Evolutionary conservation across 1,140 invertebrate genomes (phyloP).

Genomic region (Lamellibrachia luymesi): DNA sequence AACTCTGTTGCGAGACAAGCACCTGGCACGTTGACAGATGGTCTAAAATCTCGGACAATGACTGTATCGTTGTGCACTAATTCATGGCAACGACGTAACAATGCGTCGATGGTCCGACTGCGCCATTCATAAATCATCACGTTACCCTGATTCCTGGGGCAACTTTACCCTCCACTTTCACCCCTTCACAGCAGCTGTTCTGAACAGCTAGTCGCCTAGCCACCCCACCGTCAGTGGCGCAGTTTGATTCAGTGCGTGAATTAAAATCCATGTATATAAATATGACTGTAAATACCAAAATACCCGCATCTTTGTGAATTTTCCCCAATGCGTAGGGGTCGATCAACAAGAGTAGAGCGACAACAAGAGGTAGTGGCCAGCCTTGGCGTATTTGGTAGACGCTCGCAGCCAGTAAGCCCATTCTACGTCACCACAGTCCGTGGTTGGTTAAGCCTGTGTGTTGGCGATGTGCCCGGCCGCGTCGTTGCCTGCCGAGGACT

Average conservation of each 20-base stretch:
- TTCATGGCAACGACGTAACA: neutral
- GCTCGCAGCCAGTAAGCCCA: neutral
- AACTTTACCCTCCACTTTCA: neutral
- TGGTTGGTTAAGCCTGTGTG: neutral
- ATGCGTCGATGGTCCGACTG: neutral
- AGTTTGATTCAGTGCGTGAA: neutral
- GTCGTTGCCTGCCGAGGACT: neutral
- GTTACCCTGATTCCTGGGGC: neutral
- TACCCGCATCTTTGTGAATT: neutral
- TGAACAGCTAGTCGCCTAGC: neutral
- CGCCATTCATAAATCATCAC: neutral
- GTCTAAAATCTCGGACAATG: neutral
- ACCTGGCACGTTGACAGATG: neutral
- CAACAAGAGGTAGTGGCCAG: neutral
- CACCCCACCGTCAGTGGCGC: too few relatives aligned
- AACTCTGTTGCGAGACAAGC: neutral
- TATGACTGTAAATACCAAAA: neutral
- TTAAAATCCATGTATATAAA: neutral
- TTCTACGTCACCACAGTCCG: neutral
- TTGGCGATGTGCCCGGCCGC: neutral
- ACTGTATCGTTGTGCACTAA: neutral
- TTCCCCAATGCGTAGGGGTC: neutral
- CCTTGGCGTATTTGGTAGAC: neutral
- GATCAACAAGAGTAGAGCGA: neutral
- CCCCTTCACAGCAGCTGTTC: neutral